phyloP scores from a whole-genome alignment of 2,113 vertebrate species.

The Saimiri boliviensis region DNA sequence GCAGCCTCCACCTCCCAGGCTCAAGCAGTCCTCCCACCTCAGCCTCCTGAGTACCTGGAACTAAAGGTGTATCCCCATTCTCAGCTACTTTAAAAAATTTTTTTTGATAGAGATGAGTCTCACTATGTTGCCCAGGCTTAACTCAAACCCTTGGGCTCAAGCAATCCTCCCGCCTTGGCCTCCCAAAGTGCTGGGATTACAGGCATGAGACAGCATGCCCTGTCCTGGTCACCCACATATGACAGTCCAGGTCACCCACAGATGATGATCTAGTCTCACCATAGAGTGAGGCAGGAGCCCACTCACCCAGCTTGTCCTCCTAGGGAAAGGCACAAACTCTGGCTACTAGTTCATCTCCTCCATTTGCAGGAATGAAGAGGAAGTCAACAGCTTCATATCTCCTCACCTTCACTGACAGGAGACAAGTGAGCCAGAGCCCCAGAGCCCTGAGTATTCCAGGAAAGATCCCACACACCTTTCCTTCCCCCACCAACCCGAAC shows the following conservation, averaged over 20 bases:
- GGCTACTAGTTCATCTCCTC: not conserved
- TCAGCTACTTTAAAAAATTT: too few relatives aligned
- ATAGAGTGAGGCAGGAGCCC: not conserved
- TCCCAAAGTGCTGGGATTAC: too few relatives aligned
- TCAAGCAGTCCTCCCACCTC: too few relatives aligned
- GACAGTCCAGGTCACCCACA: not conserved
- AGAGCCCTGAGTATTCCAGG: not conserved
- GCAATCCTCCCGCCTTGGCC: too few relatives aligned
- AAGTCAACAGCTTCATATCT: not conserved
- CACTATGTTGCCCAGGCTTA: too few relatives aligned
- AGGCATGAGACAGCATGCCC: too few relatives aligned
- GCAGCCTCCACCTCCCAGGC: too few relatives aligned
- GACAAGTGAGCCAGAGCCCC: not conserved
- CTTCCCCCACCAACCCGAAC: not conserved
- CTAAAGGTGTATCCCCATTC: too few relatives aligned
- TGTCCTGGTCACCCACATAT: not conserved
- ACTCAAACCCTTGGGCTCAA: too few relatives aligned
- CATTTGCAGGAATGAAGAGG: not conserved
- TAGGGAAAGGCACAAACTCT: not conserved
- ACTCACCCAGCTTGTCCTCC: not conserved
- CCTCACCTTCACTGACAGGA: not conserved
- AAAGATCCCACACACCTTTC: not conserved
- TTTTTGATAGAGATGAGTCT: too few relatives aligned
- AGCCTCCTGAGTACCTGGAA: too few relatives aligned
- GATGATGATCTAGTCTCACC: not conserved